Percentiles rank a stretch among this genome's conserved stretches.
phyloP scores from a whole-genome alignment of 2,888 invertebrate genomes.

The Sphaerophoria rueppellii region DNA sequence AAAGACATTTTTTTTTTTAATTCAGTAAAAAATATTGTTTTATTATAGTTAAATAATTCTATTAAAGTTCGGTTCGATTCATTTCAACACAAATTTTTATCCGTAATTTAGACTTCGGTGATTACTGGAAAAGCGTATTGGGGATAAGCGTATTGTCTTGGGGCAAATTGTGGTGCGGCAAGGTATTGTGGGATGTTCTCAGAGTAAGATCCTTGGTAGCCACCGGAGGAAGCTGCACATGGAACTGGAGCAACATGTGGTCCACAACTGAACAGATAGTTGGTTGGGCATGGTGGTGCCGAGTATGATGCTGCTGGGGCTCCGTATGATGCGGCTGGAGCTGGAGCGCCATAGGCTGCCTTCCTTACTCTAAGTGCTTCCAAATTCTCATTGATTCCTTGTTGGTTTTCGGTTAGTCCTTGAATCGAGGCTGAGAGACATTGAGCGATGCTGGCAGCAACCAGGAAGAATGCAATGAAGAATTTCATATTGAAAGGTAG shows the following conservation, averaged over 20 bases:
- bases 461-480: conserved; percentile 50
- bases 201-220: conserved; percentile 78
- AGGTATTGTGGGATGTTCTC: conserved; percentile 78
- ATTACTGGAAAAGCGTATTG: conserved; percentile 64
- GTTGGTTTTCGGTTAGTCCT: conserved; percentile 31
- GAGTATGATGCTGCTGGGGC: conserved; percentile 74
- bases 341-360: conserved; percentile 60
- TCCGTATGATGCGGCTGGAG: conserved; percentile 74
- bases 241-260: conserved; percentile 79
- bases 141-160: conserved; percentile 41
- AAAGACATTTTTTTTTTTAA: conserved; percentile 2
- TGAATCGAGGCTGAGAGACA: conserved; percentile 34
- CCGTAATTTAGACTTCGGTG: conserved; percentile 50
- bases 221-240: conserved; percentile 74
- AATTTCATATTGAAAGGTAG: conserved; percentile 57
- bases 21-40: conserved; percentile 41
- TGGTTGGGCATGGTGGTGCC: conserved; percentile 78
- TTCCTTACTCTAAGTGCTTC: conserved; percentile 56
- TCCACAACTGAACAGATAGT: conserved; percentile 80
- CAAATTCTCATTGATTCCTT: conserved; percentile 50
- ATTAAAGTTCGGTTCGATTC: conserved; percentile 6
- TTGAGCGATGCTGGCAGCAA: conserved; percentile 47
- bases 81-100: neutral
- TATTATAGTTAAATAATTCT: conserved; percentile 31
- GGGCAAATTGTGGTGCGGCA: conserved; percentile 67